A percentile compares a stretch with the other conserved stretches of the same genome.
Conservation (phyloP, 2,797 vertebrate species). For the Gadopsis marmoratus region DNA sequence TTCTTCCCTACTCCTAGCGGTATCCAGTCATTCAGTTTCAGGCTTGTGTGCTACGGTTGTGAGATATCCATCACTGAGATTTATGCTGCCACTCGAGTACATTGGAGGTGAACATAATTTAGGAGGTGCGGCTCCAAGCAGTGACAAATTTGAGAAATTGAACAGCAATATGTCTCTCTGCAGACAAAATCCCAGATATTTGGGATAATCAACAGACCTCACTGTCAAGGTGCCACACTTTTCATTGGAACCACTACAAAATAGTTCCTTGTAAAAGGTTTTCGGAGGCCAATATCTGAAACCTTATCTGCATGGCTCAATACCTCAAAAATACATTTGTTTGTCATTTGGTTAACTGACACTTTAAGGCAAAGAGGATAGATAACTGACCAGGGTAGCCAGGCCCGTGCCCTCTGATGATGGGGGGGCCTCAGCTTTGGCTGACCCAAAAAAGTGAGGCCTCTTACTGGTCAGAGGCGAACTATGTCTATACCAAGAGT, state of each 20-base stretch:
- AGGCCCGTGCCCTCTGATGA: background rate
- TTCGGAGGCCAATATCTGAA: background rate
- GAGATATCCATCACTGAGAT: slow-evolving; percentile 1
- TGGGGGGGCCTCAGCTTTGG: background rate
- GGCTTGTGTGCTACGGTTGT: background rate
- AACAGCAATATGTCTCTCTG: slow-evolving; percentile 14
- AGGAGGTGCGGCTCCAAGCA: slow-evolving; percentile 2
- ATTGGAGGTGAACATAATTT: slow-evolving; percentile 11
- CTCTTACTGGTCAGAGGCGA: slow-evolving; percentile 8
- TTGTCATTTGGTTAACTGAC: background rate
- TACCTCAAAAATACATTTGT: background rate
- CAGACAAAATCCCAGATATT: slow-evolving; percentile 12
- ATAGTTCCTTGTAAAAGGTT: background rate
- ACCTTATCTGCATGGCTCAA: background rate
- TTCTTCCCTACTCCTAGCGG: accelerated
- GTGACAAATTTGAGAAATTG: slow-evolving; percentile 16
- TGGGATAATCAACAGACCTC: background rate
- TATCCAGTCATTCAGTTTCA: background rate
- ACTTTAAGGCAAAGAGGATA: background rate
- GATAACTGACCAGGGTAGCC: background rate
- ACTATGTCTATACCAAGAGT: background rate
- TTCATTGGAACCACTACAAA: background rate
- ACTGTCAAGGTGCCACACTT: background rate
- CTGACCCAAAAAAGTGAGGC: background rate
- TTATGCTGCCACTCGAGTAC: slow-evolving; percentile 3